Conservation (phyloP, 23 tunicate species). For the Halocynthia roretzi region DNA sequence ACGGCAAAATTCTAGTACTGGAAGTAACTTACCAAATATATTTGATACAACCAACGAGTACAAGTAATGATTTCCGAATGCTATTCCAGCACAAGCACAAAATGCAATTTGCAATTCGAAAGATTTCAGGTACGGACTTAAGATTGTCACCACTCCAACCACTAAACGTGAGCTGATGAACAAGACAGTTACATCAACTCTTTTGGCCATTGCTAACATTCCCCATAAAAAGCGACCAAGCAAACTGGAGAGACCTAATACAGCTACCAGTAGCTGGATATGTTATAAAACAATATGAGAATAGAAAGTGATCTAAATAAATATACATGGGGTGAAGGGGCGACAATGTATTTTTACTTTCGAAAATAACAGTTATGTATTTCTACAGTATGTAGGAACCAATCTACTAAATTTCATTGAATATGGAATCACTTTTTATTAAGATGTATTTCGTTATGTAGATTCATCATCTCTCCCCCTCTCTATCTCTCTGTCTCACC, state of each 20-base stretch:
- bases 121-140: slow-evolving; percentile 32
- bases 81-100: slow-evolving; percentile 30
- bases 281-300: too few species aligned
- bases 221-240: slow-evolving; percentile 60
- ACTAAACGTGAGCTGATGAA: slow-evolving; percentile 25
- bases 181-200: slow-evolving; percentile 8
- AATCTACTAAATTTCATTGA: too few species aligned
- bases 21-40: slow-evolving; percentile 43
- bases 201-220: slow-evolving; percentile 4
- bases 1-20: neutral
- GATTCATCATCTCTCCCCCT: neutral
- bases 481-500: slow-evolving; percentile 19
- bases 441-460: neutral
- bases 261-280: slow-evolving; percentile 27
- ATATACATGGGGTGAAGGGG: too few species aligned
- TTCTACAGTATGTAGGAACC: too few species aligned
- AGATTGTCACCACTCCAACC: slow-evolving; percentile 24
- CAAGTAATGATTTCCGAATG: slow-evolving; percentile 49
- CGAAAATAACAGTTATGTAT: too few species aligned
- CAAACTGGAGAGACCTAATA: slow-evolving; percentile 33
- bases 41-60: slow-evolving; percentile 36
- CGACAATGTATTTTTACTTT: too few species aligned
- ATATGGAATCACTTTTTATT: too few species aligned
- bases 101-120: slow-evolving; percentile 20
- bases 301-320: too few species aligned